Evolutionary conservation across 2,113 vertebrate genomes (phyloP), one percentile per base, ranked within the genome.

Genomic region (Oryzias melastigma): DNA sequence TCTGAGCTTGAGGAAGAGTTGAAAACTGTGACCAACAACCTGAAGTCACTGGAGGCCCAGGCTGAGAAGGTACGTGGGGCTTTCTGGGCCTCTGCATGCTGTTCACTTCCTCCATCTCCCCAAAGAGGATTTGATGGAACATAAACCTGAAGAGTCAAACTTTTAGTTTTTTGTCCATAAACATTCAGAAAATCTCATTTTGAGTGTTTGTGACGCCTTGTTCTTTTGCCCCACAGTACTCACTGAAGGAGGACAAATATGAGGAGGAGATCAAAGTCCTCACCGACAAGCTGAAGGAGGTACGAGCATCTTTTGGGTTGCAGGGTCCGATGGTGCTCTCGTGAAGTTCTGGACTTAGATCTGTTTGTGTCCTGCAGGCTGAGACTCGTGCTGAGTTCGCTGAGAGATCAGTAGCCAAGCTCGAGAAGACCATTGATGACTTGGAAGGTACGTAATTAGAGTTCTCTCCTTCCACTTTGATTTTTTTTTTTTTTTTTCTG

Each of bases 11-110:
- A 99, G 95, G 97, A 99, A 94, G 97, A 99, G 85, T 94, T 99
- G 97, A 99, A 99, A 98, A 99, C 95, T 92, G 97, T 99, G 94
- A 98, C 95, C 93, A 99, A 98, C 96, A 99, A 97, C 93, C 92
- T 99, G 93, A 99, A 98, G 94, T 99, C 97, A 88, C 94, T 99
- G 96, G 97, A 99, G 93, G 97, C 97, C 93, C 97, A 99, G 95
- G 95, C 97, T 87, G 97, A 99, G 92, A 99, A 99, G 97, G 97
- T 99, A 95, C 89, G 95, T 85, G 62, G 6, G 10, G 69, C 51
- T 40, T 35, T 24, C 22, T 51, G 49, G 58, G 41, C 10, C 5
- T 51, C 16, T 74, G 79, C 83, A 81, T 72, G 80, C 78, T 68
- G 81, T 65, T 54, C 48, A 48, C 53, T 10, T 20, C 53, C 35